phyloP scores from a whole-genome alignment of 2,113 vertebrate species.

The Hippocampus comes region DNA sequence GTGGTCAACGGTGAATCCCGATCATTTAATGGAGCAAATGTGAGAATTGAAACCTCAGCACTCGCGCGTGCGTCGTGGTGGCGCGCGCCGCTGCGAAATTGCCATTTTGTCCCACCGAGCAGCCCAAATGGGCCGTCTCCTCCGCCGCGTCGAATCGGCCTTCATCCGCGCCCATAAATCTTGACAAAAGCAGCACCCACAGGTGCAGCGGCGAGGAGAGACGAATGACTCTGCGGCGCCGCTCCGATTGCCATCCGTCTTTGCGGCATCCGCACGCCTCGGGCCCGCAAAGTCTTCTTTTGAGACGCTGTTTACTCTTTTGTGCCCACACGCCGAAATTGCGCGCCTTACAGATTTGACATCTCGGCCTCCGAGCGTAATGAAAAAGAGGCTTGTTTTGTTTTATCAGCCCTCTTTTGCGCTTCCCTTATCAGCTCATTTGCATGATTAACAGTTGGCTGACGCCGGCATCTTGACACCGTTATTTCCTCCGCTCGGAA shows the following conservation, averaged over 20 bases:
- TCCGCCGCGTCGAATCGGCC: constrained; percentile 43
- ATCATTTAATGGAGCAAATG: no score
- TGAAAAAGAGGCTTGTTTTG: constrained; percentile 52
- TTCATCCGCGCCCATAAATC: constrained; percentile 56
- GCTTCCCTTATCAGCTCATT: constrained; percentile 63
- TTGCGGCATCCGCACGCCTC: constrained; percentile 37
- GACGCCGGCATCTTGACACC: constrained; percentile 34
- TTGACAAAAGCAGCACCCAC: constrained; percentile 26
- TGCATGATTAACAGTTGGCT: constrained; percentile 64
- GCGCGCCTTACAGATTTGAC: constrained; percentile 59
- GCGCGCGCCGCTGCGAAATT: constrained; percentile 36
- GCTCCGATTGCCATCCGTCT: constrained; percentile 61
- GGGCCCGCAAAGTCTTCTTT: constrained; percentile 46
- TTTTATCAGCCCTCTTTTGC: constrained; percentile 55
- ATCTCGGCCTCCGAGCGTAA: constrained; percentile 51
- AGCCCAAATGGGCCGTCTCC: constrained; percentile 40
- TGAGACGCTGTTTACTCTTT: constrained; percentile 45
- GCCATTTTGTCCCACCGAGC: constrained; percentile 37
- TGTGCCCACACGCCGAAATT: constrained; percentile 21
- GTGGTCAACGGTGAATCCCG: no score
- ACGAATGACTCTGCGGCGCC: constrained; percentile 46
- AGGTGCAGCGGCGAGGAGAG: constrained; percentile 37
- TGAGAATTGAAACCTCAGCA: neutral
- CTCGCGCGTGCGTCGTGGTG: constrained; percentile 8
- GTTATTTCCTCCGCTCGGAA: constrained; percentile 35